Conservation (phyloP, 2,113 vertebrate species). For the Thamnaconus septentrionalis region DNA sequence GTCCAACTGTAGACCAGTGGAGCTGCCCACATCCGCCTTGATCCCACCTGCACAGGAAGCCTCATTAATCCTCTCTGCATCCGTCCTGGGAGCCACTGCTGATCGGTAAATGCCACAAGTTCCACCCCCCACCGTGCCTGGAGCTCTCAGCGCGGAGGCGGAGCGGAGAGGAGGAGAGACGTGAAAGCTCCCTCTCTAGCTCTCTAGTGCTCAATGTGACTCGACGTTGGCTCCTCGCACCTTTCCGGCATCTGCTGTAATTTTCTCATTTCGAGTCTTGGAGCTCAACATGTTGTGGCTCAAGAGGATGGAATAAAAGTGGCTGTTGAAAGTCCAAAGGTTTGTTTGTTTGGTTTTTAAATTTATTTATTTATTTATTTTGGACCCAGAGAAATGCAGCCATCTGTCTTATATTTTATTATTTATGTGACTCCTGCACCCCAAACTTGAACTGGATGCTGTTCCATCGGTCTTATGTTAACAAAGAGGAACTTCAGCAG, state of each 20-base stretch:
- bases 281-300: constrained; percentile 18
- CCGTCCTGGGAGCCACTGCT: constrained; percentile 4
- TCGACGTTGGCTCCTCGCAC: not conserved
- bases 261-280: constrained; percentile 19
- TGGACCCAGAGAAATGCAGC: not conserved
- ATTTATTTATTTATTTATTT: no score
- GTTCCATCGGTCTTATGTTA: constrained; percentile 44
- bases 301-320: constrained; percentile 2
- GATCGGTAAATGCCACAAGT: constrained; percentile 66
- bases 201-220: not conserved
- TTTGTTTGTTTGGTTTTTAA: no score
- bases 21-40: no score
- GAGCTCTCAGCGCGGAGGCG: constrained; percentile 27
- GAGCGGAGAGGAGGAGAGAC: constrained; percentile 5
- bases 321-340: not conserved
- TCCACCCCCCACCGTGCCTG: constrained; percentile 40
- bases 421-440: constrained; percentile 9
- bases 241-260: constrained; percentile 21
- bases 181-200: not conserved
- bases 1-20: no score
- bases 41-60: no score
- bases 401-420: not conserved
- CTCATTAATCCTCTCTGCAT: not conserved
- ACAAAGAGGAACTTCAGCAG: constrained; percentile 37
- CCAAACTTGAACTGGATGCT: constrained; percentile 35